Base-by-base conservation (phyloP, 53 echinoderm and acorn worm species). In the Zoroaster sp. region DNA sequence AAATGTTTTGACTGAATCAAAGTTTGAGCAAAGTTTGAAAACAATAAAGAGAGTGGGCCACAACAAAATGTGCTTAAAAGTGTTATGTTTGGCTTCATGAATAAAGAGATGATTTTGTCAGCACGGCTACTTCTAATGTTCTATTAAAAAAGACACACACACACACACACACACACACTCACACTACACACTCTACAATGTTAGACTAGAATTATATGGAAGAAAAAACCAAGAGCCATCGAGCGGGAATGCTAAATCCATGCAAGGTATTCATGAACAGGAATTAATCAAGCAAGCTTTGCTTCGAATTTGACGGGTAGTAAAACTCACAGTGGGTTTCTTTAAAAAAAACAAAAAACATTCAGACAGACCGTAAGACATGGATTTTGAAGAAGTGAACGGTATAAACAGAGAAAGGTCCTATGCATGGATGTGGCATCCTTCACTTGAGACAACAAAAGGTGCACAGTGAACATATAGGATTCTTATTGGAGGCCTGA, bases 211-310 rank as follows among this genome's bases (percentile, higher is more conserved):
- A 28, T 69, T 35, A 15, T 46, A 35, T 41, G 43, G 66, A 67
- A 81, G 38, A 67, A 37, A 8, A 76, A 7, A 69, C 21, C 42
- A 66, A 81, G 42, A 42, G 65, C 20, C 40, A 42, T 42, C 81
- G 41, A 81, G 81, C 81, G 41, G 44, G 81, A 41, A 67, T 67
- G 85, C 85, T 85, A 85, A 85, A 71, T 70, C 70, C 85, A 71
- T 85, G 85, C 85, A 85, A 79, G 41, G 33, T 71, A 18, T 28
- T 34, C 25, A 59, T 59, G 8, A 59, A 28, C 23, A 59, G 28
- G 63, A 59, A 59, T 59, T 59, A 59, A 59, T 59, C 8, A 28
- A 59, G 63, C 63, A 59, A 59, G 63, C 63, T 59, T 11, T 21
- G 63, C 63, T 59, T 28, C 21, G 28, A 8, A 59, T 25, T 28